Conservation (phyloP, 2,797 vertebrate genomes). For the Remorina albescens region DNA sequence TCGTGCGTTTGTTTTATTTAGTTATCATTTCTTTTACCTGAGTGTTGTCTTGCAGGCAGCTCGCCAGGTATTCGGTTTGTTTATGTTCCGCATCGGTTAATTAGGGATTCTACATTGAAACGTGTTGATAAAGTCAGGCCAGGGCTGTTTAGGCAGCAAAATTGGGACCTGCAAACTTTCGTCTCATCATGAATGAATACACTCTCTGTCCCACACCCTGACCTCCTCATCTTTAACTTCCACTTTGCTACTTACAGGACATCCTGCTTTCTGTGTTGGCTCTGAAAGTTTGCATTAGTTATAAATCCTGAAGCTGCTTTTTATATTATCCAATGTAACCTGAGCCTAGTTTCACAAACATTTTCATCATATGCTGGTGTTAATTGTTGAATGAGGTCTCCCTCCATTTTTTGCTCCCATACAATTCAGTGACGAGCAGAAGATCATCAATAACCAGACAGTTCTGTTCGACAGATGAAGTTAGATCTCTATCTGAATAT, state of each 20-base stretch:
- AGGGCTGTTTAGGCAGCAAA: too few species aligned
- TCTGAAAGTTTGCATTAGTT: background rate
- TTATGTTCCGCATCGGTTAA: too few species aligned
- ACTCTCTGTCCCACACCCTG: background rate
- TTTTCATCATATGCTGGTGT: background rate
- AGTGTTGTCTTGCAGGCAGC: too few species aligned
- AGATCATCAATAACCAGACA: background rate
- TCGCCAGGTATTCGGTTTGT: too few species aligned
- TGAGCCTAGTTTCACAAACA: background rate
- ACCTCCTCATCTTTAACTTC: background rate
- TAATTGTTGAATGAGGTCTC: too few species aligned
- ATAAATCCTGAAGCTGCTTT: background rate
- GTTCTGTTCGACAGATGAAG: background rate
- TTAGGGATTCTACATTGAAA: too few species aligned
- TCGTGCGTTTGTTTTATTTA: too few species aligned
- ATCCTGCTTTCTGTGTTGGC: background rate
- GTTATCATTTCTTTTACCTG: too few species aligned
- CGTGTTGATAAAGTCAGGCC: too few species aligned
- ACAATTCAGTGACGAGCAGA: background rate
- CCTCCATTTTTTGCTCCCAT: background rate
- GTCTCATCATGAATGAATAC: background rate
- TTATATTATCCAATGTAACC: background rate
- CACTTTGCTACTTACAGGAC: background rate
- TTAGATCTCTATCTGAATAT: background rate
- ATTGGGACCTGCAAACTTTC: background rate